A percentile compares a stretch with the other conserved stretches of the same genome.
Evolutionary conservation across 2,797 vertebrate species (phyloP).

Genomic region (Adrianichthys oophorus): DNA sequence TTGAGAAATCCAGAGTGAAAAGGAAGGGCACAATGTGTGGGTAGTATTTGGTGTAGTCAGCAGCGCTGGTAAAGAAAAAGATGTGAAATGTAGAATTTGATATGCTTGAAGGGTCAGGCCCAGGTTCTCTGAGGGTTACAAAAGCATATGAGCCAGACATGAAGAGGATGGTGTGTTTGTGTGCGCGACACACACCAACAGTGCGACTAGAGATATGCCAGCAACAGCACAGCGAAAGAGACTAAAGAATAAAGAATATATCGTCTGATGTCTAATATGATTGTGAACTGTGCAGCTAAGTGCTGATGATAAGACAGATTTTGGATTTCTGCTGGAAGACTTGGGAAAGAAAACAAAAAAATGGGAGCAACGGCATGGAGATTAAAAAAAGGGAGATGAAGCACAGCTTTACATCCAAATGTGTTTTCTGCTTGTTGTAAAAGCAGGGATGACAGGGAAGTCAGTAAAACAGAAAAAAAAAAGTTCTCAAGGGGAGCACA

Average conservation of each 20-base stretch:
- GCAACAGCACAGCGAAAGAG: conserved; percentile 23
- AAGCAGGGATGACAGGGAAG: conserved; percentile 63
- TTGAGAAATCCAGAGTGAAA: conserved; percentile 38
- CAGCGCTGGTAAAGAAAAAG: conserved; percentile 31
- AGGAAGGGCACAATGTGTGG: conserved; percentile 52
- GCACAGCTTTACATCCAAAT: conserved; percentile 38
- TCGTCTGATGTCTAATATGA: background rate
- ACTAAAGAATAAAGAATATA: conserved; percentile 32
- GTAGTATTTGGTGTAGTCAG: conserved; percentile 66
- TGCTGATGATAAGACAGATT: conserved; percentile 15
- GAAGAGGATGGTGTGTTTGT: conserved; percentile 21
- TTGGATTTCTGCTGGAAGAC: conserved; percentile 33
- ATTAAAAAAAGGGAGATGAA: background rate
- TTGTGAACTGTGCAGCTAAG: conserved; percentile 13
- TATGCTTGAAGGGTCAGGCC: conserved; percentile 58
- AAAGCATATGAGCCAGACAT: conserved; percentile 49
- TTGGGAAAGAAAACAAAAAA: conserved; percentile 33
- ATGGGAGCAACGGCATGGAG: conserved; percentile 30
- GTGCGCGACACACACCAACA: conserved; percentile 15
- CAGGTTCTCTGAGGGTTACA: conserved; percentile 36
- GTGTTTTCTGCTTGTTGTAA: conserved; percentile 75
- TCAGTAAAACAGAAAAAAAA: conserved; percentile 71
- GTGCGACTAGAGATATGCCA: conserved; percentile 23
- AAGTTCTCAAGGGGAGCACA: conserved; percentile 50
- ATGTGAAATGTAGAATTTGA: conserved; percentile 70